Evolutionary conservation across 2,888 invertebrate species (phyloP), one percentile per base, ranked within the genome.

Genomic region (Hirtodrosophila confusa): DNA sequence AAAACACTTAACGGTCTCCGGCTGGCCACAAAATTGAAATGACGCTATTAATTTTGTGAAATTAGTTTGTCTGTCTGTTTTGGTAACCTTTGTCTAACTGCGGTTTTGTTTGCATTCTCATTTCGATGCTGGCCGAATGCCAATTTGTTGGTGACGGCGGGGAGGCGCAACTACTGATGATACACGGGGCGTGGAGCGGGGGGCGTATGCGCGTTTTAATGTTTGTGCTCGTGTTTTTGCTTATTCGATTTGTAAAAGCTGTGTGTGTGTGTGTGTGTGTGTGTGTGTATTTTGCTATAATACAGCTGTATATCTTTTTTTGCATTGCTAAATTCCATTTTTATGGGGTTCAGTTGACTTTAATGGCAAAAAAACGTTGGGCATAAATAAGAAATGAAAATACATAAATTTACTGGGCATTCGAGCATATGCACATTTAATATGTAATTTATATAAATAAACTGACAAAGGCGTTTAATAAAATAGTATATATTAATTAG

Each of bases 1-100:
- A 40, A 61, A 66, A 60, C 76, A 78, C 76, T 80, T 69, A 68
- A 68, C 67, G 53, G 27, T 49, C 55, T n/a, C 33, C 23, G 10
- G 24, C 5, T 17, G 41, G 45, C 71, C 53, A 61, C 74, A 66
- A 72, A 73, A 73, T 84, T 76, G 43, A 66, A 82, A 82, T 85
- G 69, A 75, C 79, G 82, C 85, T 67, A 77, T 77, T 79, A 79
- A 85, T 85, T 17, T 79, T 79, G 69, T 75, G 49, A 80, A 84
- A 72, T 75, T 75, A 61, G 75, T 75, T 75, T 85, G 66, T 75
- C 61, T 58, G 63, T 54, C 33, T 41, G 51, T 49, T 36, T 47
- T 8, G 58, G 33, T 48, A 50, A 6, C 60, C 54, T 77, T 82
- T 84, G 75, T 80, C 75, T 75, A 80, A 78, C 75, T 79, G 83